A percentile compares a stretch with the other conserved stretches of the same genome.
These are phyloP conservation scores for Polydrusus pterygomalis DNA, from an alignment of 2,888 invertebrate species.

Conservation along the genomic window DNA sequence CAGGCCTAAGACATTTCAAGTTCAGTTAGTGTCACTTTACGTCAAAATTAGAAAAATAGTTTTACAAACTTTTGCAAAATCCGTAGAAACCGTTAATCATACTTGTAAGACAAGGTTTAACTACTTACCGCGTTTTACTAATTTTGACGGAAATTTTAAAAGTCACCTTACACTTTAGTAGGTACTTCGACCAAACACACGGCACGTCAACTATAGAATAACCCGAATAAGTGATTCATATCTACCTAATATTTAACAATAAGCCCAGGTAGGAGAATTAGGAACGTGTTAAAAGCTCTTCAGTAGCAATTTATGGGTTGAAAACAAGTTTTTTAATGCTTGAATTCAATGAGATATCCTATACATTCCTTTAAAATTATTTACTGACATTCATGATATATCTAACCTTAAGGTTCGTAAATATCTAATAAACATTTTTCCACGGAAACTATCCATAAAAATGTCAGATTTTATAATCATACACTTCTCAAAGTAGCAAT, in stretches of 20 bases:
- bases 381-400: background rate
- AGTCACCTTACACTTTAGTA: too few species aligned
- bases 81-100: background rate
- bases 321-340: background rate
- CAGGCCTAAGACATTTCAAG: too few species aligned
- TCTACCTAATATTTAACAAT: constrained; percentile 8
- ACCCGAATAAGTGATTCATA: background rate
- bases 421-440: background rate
- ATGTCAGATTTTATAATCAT: too few species aligned
- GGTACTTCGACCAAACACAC: background rate
- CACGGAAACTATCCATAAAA: too few species aligned
- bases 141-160: background rate
- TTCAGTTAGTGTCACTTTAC: too few species aligned
- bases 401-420: background rate
- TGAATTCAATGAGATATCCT: background rate
- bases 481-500: too few species aligned
- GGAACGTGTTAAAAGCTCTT: background rate
- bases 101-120: too few species aligned
- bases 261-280: background rate
- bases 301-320: background rate
- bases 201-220: background rate
- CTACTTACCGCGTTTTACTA: too few species aligned
- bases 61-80: background rate
- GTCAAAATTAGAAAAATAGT: background rate
- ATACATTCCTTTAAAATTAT: too few species aligned